Conservation (phyloP, 2,113 vertebrate species). For the Erythrocebus patas region DNA sequence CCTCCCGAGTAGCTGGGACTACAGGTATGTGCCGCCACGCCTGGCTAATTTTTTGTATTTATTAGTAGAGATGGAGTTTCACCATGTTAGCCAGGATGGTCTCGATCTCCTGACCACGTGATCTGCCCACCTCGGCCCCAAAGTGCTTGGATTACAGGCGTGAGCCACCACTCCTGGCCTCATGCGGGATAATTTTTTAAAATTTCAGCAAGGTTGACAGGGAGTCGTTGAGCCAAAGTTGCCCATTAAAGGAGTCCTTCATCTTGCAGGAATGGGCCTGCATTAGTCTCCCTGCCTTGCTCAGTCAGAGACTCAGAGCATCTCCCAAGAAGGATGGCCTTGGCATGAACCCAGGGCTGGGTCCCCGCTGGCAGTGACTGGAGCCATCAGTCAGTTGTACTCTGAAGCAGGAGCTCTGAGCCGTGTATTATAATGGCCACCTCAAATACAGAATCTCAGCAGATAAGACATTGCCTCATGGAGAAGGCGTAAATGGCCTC, state of each 20-base stretch:
- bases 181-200: background rate
- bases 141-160: too few species aligned
- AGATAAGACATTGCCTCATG: background rate
- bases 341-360: background rate
- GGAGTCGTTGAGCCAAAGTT: background rate
- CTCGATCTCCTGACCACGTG: too few species aligned
- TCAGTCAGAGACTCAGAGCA: background rate
- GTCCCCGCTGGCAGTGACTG: background rate
- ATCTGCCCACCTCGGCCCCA: too few species aligned
- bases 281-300: background rate
- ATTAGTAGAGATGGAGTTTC: too few species aligned
- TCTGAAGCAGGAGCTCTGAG: background rate
- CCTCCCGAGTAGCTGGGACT: too few species aligned
- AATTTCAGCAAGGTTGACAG: background rate
- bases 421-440: background rate
- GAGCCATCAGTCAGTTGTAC: background rate
- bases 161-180: too few species aligned
- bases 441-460: background rate
- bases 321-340: background rate
- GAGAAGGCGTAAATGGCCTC: background rate
- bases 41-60: too few species aligned
- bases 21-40: too few species aligned
- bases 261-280: background rate
- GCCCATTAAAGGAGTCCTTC: background rate
- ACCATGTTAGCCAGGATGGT: too few species aligned